phyloP scores from a whole-genome alignment of 2,113 vertebrate genomes.

The Albula goreensis region DNA sequence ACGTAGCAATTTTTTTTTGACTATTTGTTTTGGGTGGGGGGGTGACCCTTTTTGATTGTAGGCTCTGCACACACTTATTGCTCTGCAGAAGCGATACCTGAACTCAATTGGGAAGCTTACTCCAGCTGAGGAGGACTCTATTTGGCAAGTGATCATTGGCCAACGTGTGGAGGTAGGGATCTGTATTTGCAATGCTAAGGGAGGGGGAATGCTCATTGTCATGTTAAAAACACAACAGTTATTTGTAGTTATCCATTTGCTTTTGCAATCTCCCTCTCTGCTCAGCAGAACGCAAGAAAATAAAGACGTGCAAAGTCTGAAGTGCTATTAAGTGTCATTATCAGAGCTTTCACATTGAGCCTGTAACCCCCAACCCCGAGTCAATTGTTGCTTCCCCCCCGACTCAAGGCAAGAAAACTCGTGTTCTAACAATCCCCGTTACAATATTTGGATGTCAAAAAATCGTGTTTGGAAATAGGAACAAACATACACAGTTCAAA shows the following conservation, averaged over 20 bases:
- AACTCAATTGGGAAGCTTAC: constrained; percentile 63
- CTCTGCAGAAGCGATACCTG: constrained; percentile 68
- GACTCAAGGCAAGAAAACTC: too few relatives aligned
- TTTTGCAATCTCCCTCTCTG: neutral
- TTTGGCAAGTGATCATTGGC: constrained; percentile 76
- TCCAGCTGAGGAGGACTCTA: constrained; percentile 61
- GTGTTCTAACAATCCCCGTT: too few relatives aligned
- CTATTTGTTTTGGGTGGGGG: neutral
- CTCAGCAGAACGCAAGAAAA: too few relatives aligned
- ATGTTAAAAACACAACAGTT: neutral
- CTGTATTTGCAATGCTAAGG: neutral
- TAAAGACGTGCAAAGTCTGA: too few relatives aligned
- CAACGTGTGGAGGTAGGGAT: constrained; percentile 66
- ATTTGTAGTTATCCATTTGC: neutral
- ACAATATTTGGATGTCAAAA: too few relatives aligned
- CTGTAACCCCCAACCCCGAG: too few relatives aligned
- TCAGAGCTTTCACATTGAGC: too few relatives aligned
- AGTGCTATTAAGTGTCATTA: too few relatives aligned
- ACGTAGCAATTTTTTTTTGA: neutral
- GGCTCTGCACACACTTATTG: constrained; percentile 71
- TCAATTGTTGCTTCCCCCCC: too few relatives aligned
- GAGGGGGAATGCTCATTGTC: neutral
- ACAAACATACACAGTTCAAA: too few relatives aligned
- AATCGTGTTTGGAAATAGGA: too few relatives aligned
- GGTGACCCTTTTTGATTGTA: constrained; percentile 34